Evolutionary conservation across 2,888 invertebrate genomes (phyloP).

Genomic region (Bibio marci): DNA sequence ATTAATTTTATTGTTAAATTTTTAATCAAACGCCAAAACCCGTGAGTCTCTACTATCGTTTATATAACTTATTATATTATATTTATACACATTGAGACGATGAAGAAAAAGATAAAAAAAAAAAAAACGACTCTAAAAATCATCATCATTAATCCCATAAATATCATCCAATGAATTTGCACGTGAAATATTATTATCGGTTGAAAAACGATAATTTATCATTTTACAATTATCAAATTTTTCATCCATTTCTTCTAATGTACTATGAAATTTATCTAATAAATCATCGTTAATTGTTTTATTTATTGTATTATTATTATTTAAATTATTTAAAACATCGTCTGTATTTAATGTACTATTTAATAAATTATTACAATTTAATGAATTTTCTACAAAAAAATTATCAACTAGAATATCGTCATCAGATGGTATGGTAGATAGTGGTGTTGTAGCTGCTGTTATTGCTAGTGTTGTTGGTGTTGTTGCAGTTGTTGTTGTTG

Average conservation of each 20-base stretch:
- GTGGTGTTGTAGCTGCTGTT: too few relatives aligned
- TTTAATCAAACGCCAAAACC: too few relatives aligned
- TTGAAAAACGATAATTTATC: too few relatives aligned
- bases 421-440: not conserved
- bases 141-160: not conserved
- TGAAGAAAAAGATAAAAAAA: too few relatives aligned
- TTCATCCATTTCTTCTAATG: constrained; percentile 3
- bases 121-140: too few relatives aligned
- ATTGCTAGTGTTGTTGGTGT: too few relatives aligned
- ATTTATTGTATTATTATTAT: not conserved
- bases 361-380: constrained; percentile 1
- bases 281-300: constrained; percentile 1
- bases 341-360: constrained; percentile 1
- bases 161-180: not conserved
- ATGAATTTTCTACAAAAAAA: constrained; percentile 2
- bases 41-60: too few relatives aligned
- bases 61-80: too few relatives aligned
- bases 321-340: constrained; percentile 1
- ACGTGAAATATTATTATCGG: not conserved
- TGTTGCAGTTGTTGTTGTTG: too few relatives aligned
- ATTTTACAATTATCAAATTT: not conserved
- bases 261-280: constrained; percentile 2
- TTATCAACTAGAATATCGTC: not conserved
- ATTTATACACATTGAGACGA: too few relatives aligned
- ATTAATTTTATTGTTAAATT: too few relatives aligned